Base-by-base conservation (phyloP, 2,888 invertebrate species). In the Leptinotarsa haldemani region DNA sequence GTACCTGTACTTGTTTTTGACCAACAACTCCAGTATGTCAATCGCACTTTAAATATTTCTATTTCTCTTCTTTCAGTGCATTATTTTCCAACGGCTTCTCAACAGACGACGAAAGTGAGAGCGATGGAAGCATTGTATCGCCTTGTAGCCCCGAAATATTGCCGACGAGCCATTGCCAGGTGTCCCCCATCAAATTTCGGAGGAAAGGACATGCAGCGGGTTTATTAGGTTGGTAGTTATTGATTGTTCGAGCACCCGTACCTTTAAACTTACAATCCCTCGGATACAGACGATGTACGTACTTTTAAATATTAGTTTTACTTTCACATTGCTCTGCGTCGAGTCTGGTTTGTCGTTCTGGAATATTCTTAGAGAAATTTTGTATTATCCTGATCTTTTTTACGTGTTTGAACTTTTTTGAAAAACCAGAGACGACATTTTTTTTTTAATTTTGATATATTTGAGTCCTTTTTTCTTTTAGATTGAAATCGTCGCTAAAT, bases 81-180 rank as follows among this genome's bases (percentile, higher is more conserved):
- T 88, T 93, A 71, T 93, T 92, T 87, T 92, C 93, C 83, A 89
- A 77, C 83, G 89, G 82, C 71, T 84, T 86, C 71, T 85, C 85
- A 4, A 85, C 85, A 20, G 88, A 88, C 74, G 88, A 88, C 40
- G 88, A 88, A 69, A 88, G 87, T 78, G 90, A 90, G 81, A 87
- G 88, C 72, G 90, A 90, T 71, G 87, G 87, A 76, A 88, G 88
- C 77, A 85, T 86, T 65, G 85, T 88, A 46, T 88, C 88, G 18
- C 88, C 88, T 7, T 87, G 88, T 80, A 88, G 88, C 78, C 88
- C 88, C 22, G 88, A 87, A 74, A 85, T 82, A 56, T 83, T 82
- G 77, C 80, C 79, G 30, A 80, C 80, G 70, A 83, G 83, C 64
- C 83, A 83, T 48, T 16, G 71, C 80, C 81, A 80, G 82, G 85